A percentile compares a stretch with the other conserved stretches of the same genome.
Evolutionary conservation across 2,797 vertebrate genomes (phyloP).

Genomic region (Lepus townsendii): DNA sequence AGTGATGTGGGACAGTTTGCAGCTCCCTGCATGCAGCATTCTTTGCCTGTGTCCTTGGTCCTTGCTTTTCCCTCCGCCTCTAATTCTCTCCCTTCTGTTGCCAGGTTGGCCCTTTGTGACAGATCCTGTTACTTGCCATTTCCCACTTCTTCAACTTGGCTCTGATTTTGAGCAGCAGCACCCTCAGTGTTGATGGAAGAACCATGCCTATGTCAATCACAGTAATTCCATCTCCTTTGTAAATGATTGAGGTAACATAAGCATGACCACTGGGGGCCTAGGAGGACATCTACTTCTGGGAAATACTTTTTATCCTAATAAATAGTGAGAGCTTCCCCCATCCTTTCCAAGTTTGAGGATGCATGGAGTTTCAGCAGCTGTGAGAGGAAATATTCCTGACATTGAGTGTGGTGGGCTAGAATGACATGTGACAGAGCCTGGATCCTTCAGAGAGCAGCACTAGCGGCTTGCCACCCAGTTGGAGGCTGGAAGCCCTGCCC

Average conservation of each 20-base stretch:
- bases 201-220: rapidly evolving
- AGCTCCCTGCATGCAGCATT: too few species aligned
- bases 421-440: neutral
- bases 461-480: neutral
- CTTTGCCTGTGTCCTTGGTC: neutral
- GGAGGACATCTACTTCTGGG: neutral
- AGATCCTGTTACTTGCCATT: neutral
- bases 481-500: neutral
- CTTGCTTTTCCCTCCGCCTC: neutral
- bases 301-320: neutral
- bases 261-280: too few species aligned
- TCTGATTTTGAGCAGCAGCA: neutral
- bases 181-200: neutral
- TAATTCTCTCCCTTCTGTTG: neutral
- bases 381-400: neutral
- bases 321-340: neutral
- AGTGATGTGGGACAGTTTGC: neutral
- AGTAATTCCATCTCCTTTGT: neutral
- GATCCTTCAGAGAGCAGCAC: neutral
- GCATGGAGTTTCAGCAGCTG: neutral
- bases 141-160: neutral
- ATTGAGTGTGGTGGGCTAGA: too few species aligned
- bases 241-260: neutral
- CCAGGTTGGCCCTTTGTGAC: too few species aligned
- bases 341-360: neutral